Base-by-base conservation (phyloP, 2,797 vertebrate species). In the Arrhamphus sclerolepis region DNA sequence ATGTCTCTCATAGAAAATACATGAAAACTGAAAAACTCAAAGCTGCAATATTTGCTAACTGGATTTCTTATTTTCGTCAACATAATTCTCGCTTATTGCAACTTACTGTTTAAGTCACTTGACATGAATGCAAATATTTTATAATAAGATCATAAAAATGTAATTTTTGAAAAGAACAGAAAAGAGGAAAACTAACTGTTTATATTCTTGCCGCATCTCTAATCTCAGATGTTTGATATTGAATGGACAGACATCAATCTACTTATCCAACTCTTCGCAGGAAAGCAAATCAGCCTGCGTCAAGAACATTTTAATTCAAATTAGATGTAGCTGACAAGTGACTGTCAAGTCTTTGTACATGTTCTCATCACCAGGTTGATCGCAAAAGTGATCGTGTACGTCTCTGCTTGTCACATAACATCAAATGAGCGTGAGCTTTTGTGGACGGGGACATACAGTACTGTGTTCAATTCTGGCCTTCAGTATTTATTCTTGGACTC, bases 221-320 rank as follows among this genome's bases (percentile, higher is more conserved):
- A 47, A 75, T 50, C 51, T 60, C 31, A 64, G 50, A 26, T 73
- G 51, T 68, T 48, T 52, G 42, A 43, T 59, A 60, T 61, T 63
- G 59, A 73, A 63, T 55, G 44, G 64, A 63, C 26, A 67, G 49
- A 68, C 71, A 68, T 73, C 71, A 68, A 68, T 73, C 51, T 57
- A 48, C 63, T 72, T 62, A 73, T 73, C 59, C 58, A 52, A 53
- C 54, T 14, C 58, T 29, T 31, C 44, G 26, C 53, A 16, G 46
- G 54, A 59, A 63, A 63, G 70, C 48, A 59, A 66, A 62, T 58
- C 48, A 73, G 64, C 28, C 18, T 53, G 63, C 58, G 62, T 62
- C 58, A 62, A 76, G 43, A 43, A 64, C 50, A 62, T 41, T 43
- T 62, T 18, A 55, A 55, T 65, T 68, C 17, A 66, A 46, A 51